Evolutionary conservation across 2,888 invertebrate genomes (phyloP).

Genomic region (Aromia moschata): DNA sequence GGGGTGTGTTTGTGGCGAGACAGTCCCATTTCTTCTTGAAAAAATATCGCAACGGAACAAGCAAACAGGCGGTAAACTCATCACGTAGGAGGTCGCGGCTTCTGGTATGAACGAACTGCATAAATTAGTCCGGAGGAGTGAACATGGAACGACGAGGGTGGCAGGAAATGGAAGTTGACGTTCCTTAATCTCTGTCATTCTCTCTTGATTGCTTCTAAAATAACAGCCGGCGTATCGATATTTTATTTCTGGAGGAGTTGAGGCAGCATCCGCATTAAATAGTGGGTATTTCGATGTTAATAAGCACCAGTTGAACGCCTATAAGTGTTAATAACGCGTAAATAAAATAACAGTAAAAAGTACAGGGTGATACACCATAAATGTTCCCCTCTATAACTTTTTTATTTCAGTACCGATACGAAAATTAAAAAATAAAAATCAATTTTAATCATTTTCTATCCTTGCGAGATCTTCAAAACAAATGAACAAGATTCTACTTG

Average conservation of each 20-base stretch:
- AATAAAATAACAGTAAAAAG: too few species aligned
- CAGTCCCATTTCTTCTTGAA: conserved; percentile 11
- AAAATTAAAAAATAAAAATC: too few species aligned
- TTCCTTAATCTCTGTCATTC: conserved; percentile 55
- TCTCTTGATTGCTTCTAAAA: conserved; percentile 47
- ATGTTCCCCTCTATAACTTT: too few species aligned
- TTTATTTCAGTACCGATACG: too few species aligned
- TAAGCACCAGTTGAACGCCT: too few species aligned
- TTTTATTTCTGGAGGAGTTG: conserved; percentile 11
- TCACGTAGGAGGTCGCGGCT: not conserved
- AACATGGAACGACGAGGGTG: conserved; percentile 36
- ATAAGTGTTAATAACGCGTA: too few species aligned
- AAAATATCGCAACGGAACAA: conserved; percentile 8
- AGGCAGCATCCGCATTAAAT: too few species aligned
- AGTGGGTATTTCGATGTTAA: too few species aligned
- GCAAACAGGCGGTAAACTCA: conserved; percentile 4
- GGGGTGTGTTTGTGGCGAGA: not conserved
- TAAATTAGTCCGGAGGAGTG: conserved; percentile 16
- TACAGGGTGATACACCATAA: too few species aligned
- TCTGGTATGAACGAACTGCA: conserved; percentile 9
- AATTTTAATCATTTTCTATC: too few species aligned
- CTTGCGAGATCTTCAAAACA: too few species aligned
- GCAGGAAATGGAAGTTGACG: conserved; percentile 51
- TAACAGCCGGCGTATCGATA: conserved; percentile 25
- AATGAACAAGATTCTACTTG: too few species aligned